Evolutionary conservation across 1,140 invertebrate species (phyloP).

Genomic region (Procambarus clarkii): DNA sequence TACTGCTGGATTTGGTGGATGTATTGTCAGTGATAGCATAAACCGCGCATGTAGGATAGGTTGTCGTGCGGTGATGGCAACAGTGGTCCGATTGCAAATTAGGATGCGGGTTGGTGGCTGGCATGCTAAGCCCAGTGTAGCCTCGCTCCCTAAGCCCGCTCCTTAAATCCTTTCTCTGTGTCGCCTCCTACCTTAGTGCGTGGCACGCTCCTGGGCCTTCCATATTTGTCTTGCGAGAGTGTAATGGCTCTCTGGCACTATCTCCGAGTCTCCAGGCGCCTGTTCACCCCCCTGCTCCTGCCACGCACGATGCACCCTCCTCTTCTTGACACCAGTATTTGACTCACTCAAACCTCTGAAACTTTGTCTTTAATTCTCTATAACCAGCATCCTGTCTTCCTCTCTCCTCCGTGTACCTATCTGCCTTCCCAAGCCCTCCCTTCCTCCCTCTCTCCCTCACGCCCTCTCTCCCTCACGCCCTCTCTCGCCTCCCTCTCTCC

Average conservation of each 20-base stretch:
- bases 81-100: slow-evolving; percentile 60
- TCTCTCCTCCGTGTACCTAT: background rate
- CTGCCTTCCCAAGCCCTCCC: background rate
- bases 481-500: background rate
- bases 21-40: background rate
- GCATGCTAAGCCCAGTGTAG: slow-evolving; percentile 44
- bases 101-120: slow-evolving; percentile 57
- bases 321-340: no score
- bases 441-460: slow-evolving; percentile 10
- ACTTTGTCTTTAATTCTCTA: background rate
- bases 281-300: no score
- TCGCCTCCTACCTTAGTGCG: background rate
- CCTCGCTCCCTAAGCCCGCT: slow-evolving; percentile 21
- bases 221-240: no score
- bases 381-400: background rate
- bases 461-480: background rate
- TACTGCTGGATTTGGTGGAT: no score
- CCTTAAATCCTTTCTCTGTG: slow-evolving; percentile 7
- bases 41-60: no score
- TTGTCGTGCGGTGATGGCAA: background rate
- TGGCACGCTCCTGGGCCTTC: background rate
- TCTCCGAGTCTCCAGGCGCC: no score
- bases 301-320: no score
- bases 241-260: no score
- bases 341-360: no score